Evolutionary conservation across 1,140 invertebrate genomes (phyloP).

Genomic region (Drosophila lacteicornis): DNA sequence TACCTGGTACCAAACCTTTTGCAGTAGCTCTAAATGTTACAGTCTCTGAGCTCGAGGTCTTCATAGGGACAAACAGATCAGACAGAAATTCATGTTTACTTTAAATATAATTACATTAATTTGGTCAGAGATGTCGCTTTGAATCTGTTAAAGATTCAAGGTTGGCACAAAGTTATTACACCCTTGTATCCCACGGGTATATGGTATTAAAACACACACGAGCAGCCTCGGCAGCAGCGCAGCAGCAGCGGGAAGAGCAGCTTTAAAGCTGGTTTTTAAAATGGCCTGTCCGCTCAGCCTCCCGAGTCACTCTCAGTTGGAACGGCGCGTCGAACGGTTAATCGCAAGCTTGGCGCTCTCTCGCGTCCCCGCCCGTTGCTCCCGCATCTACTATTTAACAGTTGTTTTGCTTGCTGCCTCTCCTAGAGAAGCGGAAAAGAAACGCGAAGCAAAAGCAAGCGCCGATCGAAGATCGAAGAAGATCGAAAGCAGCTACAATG

Average conservation of each 20-base stretch:
- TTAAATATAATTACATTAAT: neutral
- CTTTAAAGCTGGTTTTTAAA: constrained; percentile 75
- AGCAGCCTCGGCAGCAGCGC: constrained; percentile 6
- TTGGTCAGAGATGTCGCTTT: neutral
- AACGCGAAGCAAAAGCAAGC: constrained; percentile 32
- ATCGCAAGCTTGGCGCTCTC: constrained; percentile 19
- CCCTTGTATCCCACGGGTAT: neutral
- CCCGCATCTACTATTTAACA: constrained; percentile 41
- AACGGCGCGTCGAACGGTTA: constrained; percentile 64
- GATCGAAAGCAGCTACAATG: constrained; percentile 25
- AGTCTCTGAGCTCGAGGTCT: neutral
- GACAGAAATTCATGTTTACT: neutral
- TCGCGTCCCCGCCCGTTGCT: constrained; percentile 8
- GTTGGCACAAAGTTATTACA: neutral
- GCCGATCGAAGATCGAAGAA: constrained; percentile 19
- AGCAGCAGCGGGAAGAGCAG: constrained; percentile 19
- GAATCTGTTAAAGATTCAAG: too few relatives aligned
- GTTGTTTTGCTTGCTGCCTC: constrained; percentile 45
- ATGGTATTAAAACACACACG: constrained; percentile 15
- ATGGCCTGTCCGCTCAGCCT: constrained; percentile 42
- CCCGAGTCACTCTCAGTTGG: constrained; percentile 74
- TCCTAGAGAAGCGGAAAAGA: constrained; percentile 36
- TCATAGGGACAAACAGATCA: neutral
- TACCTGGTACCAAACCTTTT: neutral
- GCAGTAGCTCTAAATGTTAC: neutral